Conservation (phyloP, 2,797 vertebrate genomes). For the Channallabes apus region DNA sequence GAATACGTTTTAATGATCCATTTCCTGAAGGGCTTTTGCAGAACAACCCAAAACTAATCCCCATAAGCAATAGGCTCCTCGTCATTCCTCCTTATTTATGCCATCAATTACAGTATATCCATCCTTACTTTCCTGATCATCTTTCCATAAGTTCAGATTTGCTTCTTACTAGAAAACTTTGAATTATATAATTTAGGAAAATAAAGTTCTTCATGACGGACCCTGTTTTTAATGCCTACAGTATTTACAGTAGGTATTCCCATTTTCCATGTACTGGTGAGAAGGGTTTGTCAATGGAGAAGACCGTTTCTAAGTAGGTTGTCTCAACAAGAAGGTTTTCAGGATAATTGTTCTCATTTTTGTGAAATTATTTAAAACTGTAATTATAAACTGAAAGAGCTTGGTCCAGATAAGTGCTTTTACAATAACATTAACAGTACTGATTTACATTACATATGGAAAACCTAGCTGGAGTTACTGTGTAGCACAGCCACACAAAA, state of each 20-base stretch:
- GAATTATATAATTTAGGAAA: neutral
- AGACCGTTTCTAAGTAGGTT: neutral
- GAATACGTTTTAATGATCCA: neutral
- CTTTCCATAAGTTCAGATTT: neutral
- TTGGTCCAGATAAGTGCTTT: neutral
- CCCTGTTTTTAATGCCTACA: neutral
- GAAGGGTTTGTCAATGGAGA: neutral
- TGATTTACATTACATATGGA: neutral
- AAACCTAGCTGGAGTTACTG: neutral
- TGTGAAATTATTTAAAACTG: neutral
- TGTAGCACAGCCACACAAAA: no score
- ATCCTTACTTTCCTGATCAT: neutral
- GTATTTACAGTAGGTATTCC: no score
- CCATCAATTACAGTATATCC: neutral
- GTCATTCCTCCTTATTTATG: neutral
- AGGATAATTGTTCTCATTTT: neutral
- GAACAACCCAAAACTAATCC: neutral
- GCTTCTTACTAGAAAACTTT: neutral
- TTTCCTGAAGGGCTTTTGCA: neutral
- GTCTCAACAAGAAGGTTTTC: neutral
- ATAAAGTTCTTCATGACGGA: neutral
- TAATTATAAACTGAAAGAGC: neutral
- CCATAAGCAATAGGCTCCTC: neutral
- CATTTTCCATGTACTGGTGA: neutral
- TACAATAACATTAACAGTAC: neutral